Base-by-base conservation (phyloP, 92 coral and sea anemone species). In the Phenganax marumi region DNA sequence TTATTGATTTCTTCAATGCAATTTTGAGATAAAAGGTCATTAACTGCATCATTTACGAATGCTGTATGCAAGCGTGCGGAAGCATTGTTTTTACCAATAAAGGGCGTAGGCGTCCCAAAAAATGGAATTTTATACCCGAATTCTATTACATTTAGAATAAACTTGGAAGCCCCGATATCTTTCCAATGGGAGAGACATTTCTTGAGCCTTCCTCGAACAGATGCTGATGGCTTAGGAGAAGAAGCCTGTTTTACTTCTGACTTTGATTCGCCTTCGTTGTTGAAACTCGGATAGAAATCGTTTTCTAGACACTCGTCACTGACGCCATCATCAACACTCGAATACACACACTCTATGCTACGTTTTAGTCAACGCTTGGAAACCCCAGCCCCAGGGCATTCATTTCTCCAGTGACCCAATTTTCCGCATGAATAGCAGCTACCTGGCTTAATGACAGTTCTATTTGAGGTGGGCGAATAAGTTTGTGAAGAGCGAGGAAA, bases 191-290 rank as follows among this genome's bases (percentile, higher is more conserved):
- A 33, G 8, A 62, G 0, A 14, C 48, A 50, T 79, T 79, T 63
- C 39, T 23, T 43, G 39, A 79, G 24, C 73, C 76, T 79, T 43
- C 25, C 84, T 71, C 84, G 3, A 77, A 63, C 84, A 48, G 75
- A 58, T 79, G 84, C 21, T 56, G 63, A 56, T 56, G 63, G 2
- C 17, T 56, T 56, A 14, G 1, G 63, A 56, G 17, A 21, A 21
- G 22, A 14, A 14, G 3, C 21, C 17, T 56, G 17, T 21, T 14
- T 21, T 14, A 56, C 1, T 8, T 56, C 63, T 56, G n/a, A 14
- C 21, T 56, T 56, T 14, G 17, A 14, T 14, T 14, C 17, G 22
- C 17, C n/a, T 56, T 56, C 63, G 7, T 3, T 14, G 3, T 1
- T 14, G 22, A 14, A 56, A 56, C n/a, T 14, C 17, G 17, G 22